Conservation (phyloP, 2,888 invertebrate genomes). For the Ornithoptera priamus region DNA sequence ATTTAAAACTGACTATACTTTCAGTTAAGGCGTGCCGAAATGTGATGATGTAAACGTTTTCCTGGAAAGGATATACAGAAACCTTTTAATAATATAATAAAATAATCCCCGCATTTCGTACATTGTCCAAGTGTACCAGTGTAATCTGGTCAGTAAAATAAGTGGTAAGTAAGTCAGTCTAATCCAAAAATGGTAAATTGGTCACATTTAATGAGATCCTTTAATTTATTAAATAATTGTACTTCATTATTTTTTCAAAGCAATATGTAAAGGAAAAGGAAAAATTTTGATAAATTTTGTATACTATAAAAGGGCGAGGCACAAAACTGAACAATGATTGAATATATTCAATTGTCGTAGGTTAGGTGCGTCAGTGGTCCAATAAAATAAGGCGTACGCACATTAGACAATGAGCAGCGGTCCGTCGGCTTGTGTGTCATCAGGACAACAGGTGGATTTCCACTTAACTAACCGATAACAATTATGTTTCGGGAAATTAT, state of each 20-base stretch:
- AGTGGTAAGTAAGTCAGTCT: no score
- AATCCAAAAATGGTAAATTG: neutral
- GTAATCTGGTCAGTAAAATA: no score
- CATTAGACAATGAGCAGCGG: conserved; percentile 23
- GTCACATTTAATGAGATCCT: neutral
- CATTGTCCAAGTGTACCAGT: neutral
- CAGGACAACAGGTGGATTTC: conserved; percentile 21
- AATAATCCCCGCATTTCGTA: neutral
- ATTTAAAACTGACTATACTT: conserved; percentile 18
- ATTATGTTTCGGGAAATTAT: neutral
- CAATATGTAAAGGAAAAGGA: neutral
- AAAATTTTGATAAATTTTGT: neutral
- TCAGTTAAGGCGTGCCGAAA: conserved; percentile 22
- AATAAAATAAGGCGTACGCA: conserved; percentile 23
- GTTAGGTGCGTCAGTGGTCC: conserved; percentile 26
- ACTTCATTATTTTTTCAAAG: no score
- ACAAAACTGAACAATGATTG: conserved; percentile 11
- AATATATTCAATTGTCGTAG: conserved; percentile 29
- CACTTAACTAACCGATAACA: conserved; percentile 14
- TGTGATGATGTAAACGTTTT: conserved; percentile 13
- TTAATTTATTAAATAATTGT: neutral
- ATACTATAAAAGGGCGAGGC: conserved; percentile 18
- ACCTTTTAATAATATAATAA: neutral
- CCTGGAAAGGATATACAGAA: conserved; percentile 12
- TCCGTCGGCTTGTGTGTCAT: conserved; percentile 18